Evolutionary conservation across 2,797 vertebrate genomes (phyloP).

Genomic region (Aulostomus chinensis): DNA sequence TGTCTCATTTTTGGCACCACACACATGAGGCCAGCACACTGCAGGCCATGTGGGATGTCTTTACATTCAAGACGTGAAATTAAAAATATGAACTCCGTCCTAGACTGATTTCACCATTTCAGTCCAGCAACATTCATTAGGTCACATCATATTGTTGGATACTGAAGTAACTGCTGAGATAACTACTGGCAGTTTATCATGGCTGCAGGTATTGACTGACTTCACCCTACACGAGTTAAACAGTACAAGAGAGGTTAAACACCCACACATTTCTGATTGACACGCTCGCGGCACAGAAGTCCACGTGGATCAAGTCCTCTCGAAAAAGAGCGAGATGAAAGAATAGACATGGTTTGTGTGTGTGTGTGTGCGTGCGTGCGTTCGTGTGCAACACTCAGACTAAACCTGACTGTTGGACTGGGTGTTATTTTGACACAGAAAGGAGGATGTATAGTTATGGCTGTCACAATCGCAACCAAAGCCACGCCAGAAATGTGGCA

Average conservation of each 20-base stretch:
- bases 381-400: slow-evolving; percentile 13
- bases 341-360: neutral
- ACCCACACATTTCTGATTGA: neutral
- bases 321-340: too few species aligned
- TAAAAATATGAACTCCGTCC: too few species aligned
- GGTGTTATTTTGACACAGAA: slow-evolving; percentile 27
- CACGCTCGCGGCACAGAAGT: neutral
- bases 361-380: too few species aligned
- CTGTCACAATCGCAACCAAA: slow-evolving; percentile 5
- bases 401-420: slow-evolving; percentile 6
- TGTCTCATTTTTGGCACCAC: slow-evolving; percentile 24
- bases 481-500: slow-evolving; percentile 10
- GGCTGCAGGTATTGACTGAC: too few species aligned
- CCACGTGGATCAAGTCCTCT: too few species aligned
- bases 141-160: neutral
- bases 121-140: too few species aligned
- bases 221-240: too few species aligned
- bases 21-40: neutral
- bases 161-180: neutral
- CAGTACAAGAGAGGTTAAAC: neutral
- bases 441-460: slow-evolving; percentile 14
- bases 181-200: slow-evolving; percentile 6
- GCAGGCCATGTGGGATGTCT: too few species aligned
- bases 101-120: slow-evolving; percentile 8
- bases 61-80: too few species aligned